Base-by-base conservation (phyloP, 1,140 invertebrate genomes). In the Euwallacea fornicatus region DNA sequence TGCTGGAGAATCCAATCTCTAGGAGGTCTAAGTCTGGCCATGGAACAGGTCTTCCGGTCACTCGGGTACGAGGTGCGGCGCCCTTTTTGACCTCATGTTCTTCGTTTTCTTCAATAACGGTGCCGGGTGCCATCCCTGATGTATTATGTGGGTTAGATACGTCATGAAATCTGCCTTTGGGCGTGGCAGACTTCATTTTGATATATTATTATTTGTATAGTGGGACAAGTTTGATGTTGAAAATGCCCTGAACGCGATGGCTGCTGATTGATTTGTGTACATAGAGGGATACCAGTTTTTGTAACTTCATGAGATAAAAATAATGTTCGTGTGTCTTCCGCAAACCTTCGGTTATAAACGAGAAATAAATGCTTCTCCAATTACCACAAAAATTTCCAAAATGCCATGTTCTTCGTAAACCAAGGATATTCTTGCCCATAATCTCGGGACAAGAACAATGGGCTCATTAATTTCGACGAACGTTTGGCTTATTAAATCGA, bases 61-160 rank as follows among this genome's bases (percentile, higher is more conserved):
- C 67, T 69, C 67, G 67, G 67, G 58, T 69, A 69, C 50, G 60
- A 69, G 67, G 67, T 63, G 67, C 59, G 67, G 58, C 67, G 41
- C 59, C 59, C 47, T 69, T 61, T 53, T n/a, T 61, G 59, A 61
- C 67, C 67, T 59, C 58, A 10, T 55, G 59, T 42, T 41, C 41
- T 47, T 68, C 59, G 43, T 62, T 69, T 69, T 59, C 41, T 69
- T 42, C 55, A 21, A 41, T 69, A 69, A 69, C 67, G 67, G 67
- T 58, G 47, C 13, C 54, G 59, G 59, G 67, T 69, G 67, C 59
- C 67, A 69, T 69, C 67, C 67, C 67, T 69, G 67, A 69, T 16
- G 46, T 61, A 54, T 69, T 69, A 69, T 62, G 59, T 69, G 67
- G 67, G 67, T 69, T 69, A 69, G 67, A 69, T 69, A 43, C 55